These are phyloP conservation scores for Phthorimaea operculella DNA, from an alignment of 1,140 invertebrate species.

Conservation along the genomic window DNA sequence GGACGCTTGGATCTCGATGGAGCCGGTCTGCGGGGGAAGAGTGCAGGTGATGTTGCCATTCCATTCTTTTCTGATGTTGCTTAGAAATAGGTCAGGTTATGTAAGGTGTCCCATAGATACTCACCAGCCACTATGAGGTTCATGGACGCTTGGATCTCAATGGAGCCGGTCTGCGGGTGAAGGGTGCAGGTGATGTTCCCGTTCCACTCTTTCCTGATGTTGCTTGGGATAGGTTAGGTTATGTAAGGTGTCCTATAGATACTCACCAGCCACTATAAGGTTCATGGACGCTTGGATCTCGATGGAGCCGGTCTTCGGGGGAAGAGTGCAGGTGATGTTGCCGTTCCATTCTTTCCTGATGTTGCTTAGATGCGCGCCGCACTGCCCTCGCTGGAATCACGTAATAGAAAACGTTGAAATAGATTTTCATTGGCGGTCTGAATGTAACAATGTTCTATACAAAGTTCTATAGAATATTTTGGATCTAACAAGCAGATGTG, in stretches of 20 bases:
- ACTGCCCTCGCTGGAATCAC: conserved; percentile 70
- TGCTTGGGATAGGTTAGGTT: too few species aligned
- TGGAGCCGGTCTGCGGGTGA: conserved; percentile 59
- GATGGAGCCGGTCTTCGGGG: conserved; percentile 58
- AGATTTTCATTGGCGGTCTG: not conserved
- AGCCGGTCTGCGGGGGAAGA: too few species aligned
- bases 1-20: too few species aligned
- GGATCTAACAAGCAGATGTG: not conserved
- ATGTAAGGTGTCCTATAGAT: too few species aligned
- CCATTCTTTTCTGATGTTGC: too few species aligned
- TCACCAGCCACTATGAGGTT: conserved; percentile 77
- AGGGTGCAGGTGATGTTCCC: conserved; percentile 73
- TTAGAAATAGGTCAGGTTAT: too few species aligned
- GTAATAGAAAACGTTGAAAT: not conserved
- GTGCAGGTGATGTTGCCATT: too few species aligned
- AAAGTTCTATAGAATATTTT: not conserved
- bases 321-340: conserved; percentile 72
- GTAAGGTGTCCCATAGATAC: too few species aligned
- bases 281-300: conserved; percentile 70
- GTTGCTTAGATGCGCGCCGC: conserved; percentile 73
- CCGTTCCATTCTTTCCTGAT: conserved; percentile 74
- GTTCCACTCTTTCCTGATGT: conserved; percentile 72
- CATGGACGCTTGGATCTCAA: conserved; percentile 70
- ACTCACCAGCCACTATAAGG: conserved; percentile 79
- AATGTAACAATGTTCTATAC: not conserved